Evolutionary conservation across 2,113 vertebrate genomes (phyloP).

Genomic region (Neolamprologus kungweensis): DNA sequence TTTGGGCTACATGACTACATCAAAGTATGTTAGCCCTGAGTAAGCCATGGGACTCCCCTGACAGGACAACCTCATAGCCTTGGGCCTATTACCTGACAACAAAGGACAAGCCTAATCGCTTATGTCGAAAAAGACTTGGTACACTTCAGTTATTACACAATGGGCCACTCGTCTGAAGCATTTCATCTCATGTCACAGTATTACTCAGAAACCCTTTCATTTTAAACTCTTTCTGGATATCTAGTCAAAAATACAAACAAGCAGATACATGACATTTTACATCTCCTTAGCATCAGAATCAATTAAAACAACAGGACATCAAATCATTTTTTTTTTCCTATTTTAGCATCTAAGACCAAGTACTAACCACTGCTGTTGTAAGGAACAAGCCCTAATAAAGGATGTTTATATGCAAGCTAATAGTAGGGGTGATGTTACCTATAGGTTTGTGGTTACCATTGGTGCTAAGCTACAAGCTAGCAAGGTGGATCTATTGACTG

Average conservation of each 20-base stretch:
- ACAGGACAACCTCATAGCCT: conserved; percentile 13
- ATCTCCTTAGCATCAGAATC: background rate
- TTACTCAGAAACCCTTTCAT: background rate
- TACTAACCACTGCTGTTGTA: background rate
- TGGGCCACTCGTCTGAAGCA: background rate
- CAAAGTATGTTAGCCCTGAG: conserved; percentile 10
- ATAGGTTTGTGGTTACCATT: background rate
- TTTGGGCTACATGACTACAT: background rate
- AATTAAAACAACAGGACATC: background rate
- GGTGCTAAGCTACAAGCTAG: background rate
- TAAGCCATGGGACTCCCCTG: background rate
- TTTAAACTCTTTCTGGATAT: background rate
- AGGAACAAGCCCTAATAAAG: background rate
- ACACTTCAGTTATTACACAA: background rate
- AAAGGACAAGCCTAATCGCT: background rate
- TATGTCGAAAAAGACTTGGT: background rate
- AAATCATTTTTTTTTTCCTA: background rate
- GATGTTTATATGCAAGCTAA: background rate
- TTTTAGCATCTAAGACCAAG: background rate
- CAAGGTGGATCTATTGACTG: background rate
- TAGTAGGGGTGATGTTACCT: background rate
- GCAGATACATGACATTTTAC: background rate
- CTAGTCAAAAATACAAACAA: background rate
- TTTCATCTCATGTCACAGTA: background rate
- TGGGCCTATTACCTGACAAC: conserved; percentile 16